phyloP scores from a whole-genome alignment of 2,113 vertebrate species.

The Rhombomys opimus region DNA sequence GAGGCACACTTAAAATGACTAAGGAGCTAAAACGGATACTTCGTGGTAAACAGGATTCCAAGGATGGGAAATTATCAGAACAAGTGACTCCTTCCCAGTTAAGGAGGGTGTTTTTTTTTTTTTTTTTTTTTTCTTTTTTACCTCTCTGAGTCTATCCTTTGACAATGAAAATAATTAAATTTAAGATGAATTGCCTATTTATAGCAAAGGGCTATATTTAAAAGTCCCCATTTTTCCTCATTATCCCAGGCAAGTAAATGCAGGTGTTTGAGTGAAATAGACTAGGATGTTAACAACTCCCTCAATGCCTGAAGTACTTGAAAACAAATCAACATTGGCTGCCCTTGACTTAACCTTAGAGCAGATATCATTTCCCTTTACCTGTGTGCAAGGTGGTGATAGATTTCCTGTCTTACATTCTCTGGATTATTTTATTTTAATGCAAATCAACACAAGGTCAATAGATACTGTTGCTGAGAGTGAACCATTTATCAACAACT shows the following conservation, averaged over 20 bases:
- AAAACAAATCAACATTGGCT: constrained; percentile 49
- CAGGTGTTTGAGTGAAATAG: constrained; percentile 70
- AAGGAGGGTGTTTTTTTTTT: neutral
- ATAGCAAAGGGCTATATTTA: constrained; percentile 67
- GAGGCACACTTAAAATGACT: neutral
- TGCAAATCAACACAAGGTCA: neutral
- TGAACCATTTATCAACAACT: neutral
- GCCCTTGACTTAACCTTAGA: constrained; percentile 66
- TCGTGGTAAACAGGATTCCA: neutral
- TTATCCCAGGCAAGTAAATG: constrained; percentile 62
- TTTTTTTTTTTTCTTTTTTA: neutral
- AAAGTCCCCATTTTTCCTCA: constrained; percentile 72
- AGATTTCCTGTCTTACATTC: constrained; percentile 19
- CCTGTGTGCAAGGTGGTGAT: constrained; percentile 6
- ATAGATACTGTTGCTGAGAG: neutral
- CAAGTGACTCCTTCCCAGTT: neutral
- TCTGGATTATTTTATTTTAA: constrained; percentile 43
- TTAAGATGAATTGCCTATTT: constrained; percentile 72
- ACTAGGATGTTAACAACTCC: constrained; percentile 55
- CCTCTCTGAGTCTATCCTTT: constrained; percentile 4
- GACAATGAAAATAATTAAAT: constrained; percentile 71
- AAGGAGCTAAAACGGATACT: constrained; percentile 8
- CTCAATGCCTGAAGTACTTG: constrained; percentile 32
- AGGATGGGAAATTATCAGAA: constrained; percentile 37
- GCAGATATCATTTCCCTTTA: constrained; percentile 24